Evolutionary conservation across 2,888 invertebrate species (phyloP), one percentile per base, ranked within the genome.

Genomic region (Pachycephus smyrnensis): DNA sequence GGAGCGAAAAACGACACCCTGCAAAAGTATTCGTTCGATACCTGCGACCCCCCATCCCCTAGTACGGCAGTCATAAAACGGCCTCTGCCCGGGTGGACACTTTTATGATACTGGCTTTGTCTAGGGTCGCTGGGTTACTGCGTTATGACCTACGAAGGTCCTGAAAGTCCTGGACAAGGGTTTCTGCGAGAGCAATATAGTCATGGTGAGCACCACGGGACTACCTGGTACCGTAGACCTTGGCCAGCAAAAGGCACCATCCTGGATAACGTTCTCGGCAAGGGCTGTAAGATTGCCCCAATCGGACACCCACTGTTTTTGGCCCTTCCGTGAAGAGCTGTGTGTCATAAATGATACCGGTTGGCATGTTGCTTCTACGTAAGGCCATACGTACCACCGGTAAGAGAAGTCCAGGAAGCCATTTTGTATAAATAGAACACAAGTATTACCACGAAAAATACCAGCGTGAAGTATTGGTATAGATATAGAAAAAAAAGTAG

Each of bases 31-130:
- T 12, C 32, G 73, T 31, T 31, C 74, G 74, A 36, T 36, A 74
- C 74, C 74, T 74, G 36, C 11, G 74, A 31, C 12, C 36, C 12
- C 36, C 9, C 74, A 23, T 32, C 32, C 80, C 80, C 81, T 80
- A 82, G 82, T 82, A 81, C 80, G 81, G 80, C 80, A 82, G 83
- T 79, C 87, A 85, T 89, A 89, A 89, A 89, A 85, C 86, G 87
- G 78, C 81, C 84, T 81, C 84, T 81, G 84, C 80, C 78, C 79
- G 84, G 84, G 83, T 84, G 88, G 87, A 89, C 88, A 90, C 86
- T 89, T 90, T 90, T 90, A 90, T 88, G 88, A 83, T 86, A 82
- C 83, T 83, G 81, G 86, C 86, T 88, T 89, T 88, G 87, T 89
- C 81, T 86, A 87, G 82, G 80, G 79, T 79, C 80, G 81, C 80